Base-by-base conservation (phyloP, 2,797 vertebrate species). In the Natrix natrix region DNA sequence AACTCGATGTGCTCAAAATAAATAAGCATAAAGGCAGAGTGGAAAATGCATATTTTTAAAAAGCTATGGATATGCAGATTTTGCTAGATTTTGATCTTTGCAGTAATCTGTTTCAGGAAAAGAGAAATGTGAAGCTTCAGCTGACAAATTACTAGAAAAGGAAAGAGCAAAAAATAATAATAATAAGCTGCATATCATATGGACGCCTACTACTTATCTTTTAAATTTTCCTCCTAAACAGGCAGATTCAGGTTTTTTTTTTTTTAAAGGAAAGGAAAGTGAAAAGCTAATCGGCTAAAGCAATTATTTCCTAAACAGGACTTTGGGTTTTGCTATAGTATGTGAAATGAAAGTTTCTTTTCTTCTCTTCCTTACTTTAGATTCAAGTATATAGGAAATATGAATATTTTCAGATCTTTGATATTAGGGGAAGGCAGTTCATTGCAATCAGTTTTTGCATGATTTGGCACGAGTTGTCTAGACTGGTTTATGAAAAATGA, bases 401-500 rank as follows among this genome's bases (percentile, higher is more conserved):
- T 56, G 61, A 96, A 54, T 32, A 74, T 95, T 93, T 96, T 96
- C 89, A 97, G 96, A 95, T 96, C 97, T 97, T 96, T 95, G 94
- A 94, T 96, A 92, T 94, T 96, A 95, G 57, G 96, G 96, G 94
- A 95, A 97, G 94, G 95, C 94, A 94, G 95, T 97, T 97, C 97
- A 95, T 94, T 95, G 97, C 97, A 96, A 97, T 96, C 95, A 94
- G 94, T 95, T 97, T 97, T 97, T 97, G 97, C 96, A 96, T 97
- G 97, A 97, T 97, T 97, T 97, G 98, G 97, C 97, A 97, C 87
- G 93, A 96, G 96, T 96, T 93, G 96, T 97, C 97, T 97, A 97
- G 97, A 97, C 97, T 95, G 96, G 97, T 97, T 98, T 97, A 98
- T 97, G 97, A 97, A 98, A 98, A 98, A 98, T 98, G 98, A 98